Evolutionary conservation across 2,888 invertebrate species (phyloP), one percentile per base, ranked within the genome.

Genomic region (Urechis unicinctus): DNA sequence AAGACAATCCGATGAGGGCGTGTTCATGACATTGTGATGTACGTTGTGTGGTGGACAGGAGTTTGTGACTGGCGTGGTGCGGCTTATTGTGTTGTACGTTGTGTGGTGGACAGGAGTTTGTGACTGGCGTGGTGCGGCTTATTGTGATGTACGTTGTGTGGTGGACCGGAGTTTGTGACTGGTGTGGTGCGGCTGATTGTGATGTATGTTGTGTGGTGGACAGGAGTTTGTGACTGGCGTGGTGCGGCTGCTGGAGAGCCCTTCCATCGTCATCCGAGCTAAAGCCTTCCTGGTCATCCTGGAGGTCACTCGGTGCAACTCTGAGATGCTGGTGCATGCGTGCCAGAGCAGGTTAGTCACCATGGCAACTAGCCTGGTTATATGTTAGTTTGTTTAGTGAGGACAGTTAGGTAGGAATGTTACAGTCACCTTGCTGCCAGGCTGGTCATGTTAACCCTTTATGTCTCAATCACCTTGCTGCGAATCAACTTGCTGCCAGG

Each of bases 271-370:
- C 24, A 75, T 75, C 53, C 61, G 78, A 52, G 75, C 68, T n/a
- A 78, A 78, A 58, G 73, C 74, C 0, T 76, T 77, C 59, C 66
- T 77, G 9, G 69, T 77, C 22, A 63, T 77, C 17, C 63, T 72
- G 57, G 70, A 72, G 53, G 55, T 75, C 17, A 63, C 71, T 46
- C 67, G 68, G 48, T 63, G 60, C 53, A 68, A 67, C 53, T 61
- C 63, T 50, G 74, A 73, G 28, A 63, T 70, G 55, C 61, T 75
- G 21, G 60, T 73, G n/a, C 56, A 60, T 21, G 67, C 69, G 55
- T 75, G 73, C 60, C 71, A 74, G 52, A 58, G 67, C 43, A 71
- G 72, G 75, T 73, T 36, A 36, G 17, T 9, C 9, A 36, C 9
- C 36, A n/a, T n/a, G n/a, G n/a, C n/a, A n/a, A n/a, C n/a, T n/a